Evolutionary conservation across 2,888 invertebrate species (phyloP), one percentile per base, ranked within the genome.

Genomic region (Drosophila seclusa): DNA sequence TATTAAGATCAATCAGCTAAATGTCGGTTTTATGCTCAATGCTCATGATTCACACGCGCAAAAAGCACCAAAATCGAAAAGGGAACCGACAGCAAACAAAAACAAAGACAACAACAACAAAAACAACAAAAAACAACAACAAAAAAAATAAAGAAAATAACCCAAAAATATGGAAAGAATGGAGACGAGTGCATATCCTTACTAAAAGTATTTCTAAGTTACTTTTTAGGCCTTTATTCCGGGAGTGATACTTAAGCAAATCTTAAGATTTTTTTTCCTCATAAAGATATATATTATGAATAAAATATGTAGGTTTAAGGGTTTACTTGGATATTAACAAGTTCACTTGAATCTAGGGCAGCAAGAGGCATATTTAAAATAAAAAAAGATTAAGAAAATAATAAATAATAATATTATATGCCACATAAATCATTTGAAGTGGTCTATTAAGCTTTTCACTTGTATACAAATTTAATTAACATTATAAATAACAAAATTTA

Each of bases 21-120:
- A 89, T 86, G 85, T 85, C 89, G 87, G 87, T 89, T 89, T 89
- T 89, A 87, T 87, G 89, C 85, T 89, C 87, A 89, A 87, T 87
- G 84, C 85, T 87, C 83, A 87, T 87, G 86, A 87, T 87, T 87
- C 86, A 87, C 85, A 87, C 81, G 80, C 74, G 60, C 78, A 55
- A 78, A 69, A 71, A 73, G 78, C 68, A 64, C 68, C 64, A 76
- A 78, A 83, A 87, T 82, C 80, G 84, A 80, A 87, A 87, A 77
- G 36, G 52, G 61, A 62, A n/a, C 31, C 49, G 24, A 69, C 48
- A 66, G 48, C 42, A 76, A 72, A 60, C 32, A 61, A 45, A 58
- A 42, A 38, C n/a, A 48, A 66, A 18, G 52, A 57, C 50, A 64
- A 67, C 54, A 45, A 49, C 38, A 36, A 34, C 13, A 21, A 42